These are phyloP conservation scores for Sarcophilus harrisii DNA, from an alignment of 2,797 vertebrate genomes.

Conservation along the genomic window DNA sequence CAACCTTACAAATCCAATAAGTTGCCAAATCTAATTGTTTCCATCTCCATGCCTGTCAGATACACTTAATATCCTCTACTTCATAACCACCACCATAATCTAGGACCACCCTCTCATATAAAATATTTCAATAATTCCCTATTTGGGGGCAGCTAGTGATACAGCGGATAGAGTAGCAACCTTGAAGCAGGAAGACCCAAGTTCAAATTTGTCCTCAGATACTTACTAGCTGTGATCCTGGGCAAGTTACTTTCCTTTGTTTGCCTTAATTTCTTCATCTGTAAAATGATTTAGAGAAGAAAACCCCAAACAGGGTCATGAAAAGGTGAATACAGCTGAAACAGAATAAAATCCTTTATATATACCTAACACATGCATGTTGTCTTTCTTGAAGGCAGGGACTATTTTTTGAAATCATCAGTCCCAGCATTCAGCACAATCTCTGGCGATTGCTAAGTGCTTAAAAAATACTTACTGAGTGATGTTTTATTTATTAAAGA, in stretches of 20 bases:
- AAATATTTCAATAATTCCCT: no score
- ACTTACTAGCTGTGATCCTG: background rate
- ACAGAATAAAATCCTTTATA: no score
- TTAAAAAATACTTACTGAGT: background rate
- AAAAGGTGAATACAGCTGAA: background rate
- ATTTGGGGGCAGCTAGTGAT: background rate
- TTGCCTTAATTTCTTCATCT: background rate
- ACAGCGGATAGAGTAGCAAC: background rate
- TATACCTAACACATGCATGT: background rate
- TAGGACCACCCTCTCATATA: background rate
- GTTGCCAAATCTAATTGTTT: background rate
- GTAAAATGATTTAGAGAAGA: background rate
- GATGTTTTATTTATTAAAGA: background rate
- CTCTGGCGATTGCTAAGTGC: background rate
- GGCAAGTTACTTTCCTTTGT: background rate
- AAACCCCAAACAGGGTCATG: background rate
- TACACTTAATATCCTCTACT: background rate
- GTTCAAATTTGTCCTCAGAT: background rate
- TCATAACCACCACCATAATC: background rate
- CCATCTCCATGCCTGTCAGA: background rate
- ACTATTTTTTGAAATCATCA: background rate
- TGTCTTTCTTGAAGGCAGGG: background rate
- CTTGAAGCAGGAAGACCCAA: background rate
- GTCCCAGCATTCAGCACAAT: background rate
- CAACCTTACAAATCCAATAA: background rate